These are phyloP conservation scores for Danaus melanippus DNA, from an alignment of 1,140 invertebrate species.

Conservation along the genomic window DNA sequence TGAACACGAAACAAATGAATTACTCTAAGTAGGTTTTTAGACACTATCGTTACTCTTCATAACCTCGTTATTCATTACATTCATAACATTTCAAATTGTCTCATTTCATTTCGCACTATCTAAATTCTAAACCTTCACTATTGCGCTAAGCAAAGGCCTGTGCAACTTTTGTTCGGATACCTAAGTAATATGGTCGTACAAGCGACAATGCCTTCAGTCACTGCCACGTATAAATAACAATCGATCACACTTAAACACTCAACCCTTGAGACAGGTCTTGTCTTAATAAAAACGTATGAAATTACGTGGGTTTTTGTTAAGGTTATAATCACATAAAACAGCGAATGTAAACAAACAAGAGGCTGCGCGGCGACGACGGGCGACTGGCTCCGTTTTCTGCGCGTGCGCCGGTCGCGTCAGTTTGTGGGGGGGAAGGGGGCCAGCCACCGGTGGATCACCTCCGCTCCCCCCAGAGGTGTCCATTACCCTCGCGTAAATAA, in stretches of 20 bases:
- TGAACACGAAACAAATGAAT: no score
- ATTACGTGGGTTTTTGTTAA: conserved; percentile 6
- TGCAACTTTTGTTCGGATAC: conserved; percentile 49
- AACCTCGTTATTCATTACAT: conserved; percentile 8
- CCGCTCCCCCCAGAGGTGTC: conserved; percentile 28
- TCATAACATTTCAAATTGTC: not conserved
- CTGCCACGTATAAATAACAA: conserved; percentile 19
- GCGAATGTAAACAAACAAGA: conserved; percentile 63
- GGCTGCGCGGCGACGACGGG: conserved; percentile 62
- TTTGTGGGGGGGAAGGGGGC: conserved; percentile 25
- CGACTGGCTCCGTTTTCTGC: conserved; percentile 59
- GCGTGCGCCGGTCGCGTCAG: conserved; percentile 45
- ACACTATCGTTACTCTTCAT: no score
- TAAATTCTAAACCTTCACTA: conserved; percentile 25
- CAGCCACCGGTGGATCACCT: conserved; percentile 32
- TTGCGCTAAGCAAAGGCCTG: conserved; percentile 26
- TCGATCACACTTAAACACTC: no score
- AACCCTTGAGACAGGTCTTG: no score
- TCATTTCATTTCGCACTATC: no score
- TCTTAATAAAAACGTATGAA: no score
- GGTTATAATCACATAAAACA: conserved; percentile 39
- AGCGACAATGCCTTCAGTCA: conserved; percentile 32
- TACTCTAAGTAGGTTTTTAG: no score
- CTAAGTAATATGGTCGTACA: conserved; percentile 26
- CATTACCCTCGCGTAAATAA: conserved; percentile 57